Base-by-base conservation (phyloP, 2,888 invertebrate species). In the Lucinisca nassula region DNA sequence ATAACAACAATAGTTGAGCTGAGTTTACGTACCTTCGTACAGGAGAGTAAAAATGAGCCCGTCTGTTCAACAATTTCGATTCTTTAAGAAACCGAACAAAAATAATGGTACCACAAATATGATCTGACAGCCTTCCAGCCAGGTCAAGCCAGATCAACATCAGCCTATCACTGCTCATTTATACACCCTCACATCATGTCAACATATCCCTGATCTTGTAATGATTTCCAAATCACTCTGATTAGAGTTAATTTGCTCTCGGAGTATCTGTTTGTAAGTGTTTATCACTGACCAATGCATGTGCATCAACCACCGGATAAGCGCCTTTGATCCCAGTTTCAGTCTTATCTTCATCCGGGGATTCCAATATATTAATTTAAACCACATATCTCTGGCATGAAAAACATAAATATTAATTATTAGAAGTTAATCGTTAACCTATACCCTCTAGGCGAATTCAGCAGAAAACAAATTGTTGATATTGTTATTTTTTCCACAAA, bases 201-300 rank as follows among this genome's bases (percentile, higher is more conserved):
- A 55, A 4, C 55, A 55, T 55, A 55, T 14, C n/a, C 8, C n/a
- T 55, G 55, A 55, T 67, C 67, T 67, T 35, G 10, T 67, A 35
- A 35, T 67, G 35, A 35, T 35, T 32, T 67, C 17, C 67, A 35
- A 67, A 67, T 67, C 67, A 67, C 45, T 35, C 67, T 67, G 30
- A 67, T 67, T 67, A 67, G 6, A 35, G 67, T 67, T 35, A 67
- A 67, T 67, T 67, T 35, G 30, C 24, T 21, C 67, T 67, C 67
- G 35, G 35, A 67, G 67, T 67, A 67, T 67, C 67, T 67, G 67
- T 32, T 67, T 67, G 35, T 67, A 35, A 35, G 1, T 67, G 67
- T 67, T 67, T 67, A 67, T 67, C 67, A 67, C 17, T 67, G 67
- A 67, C 67, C 67, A 67, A 10, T 35, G 67, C 67, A 67, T 67